Evolutionary conservation across 37 sponge, comb jelly and placozoan species (phyloP), one percentile per base, ranked within the genome.

Genomic region (Eunapius fragilis): DNA sequence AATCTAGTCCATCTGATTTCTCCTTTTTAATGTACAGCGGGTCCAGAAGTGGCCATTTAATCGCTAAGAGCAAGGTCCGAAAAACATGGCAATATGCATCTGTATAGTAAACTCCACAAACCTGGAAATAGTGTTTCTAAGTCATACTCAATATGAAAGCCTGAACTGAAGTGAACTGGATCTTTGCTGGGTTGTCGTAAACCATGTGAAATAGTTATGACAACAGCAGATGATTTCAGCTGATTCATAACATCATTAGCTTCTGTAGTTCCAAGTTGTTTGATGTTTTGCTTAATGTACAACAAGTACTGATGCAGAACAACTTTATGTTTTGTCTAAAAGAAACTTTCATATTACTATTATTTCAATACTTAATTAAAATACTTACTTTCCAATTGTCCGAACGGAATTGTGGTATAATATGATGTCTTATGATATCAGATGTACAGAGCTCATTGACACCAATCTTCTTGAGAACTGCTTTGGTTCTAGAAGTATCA

Each of bases 361-460:
- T n/a, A n/a, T n/a, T n/a, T n/a, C n/a, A n/a, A 31, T 17, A 11
- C 33, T 35, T 34, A 30, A 75, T 25, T 50, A 3, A 76, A 50
- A 0, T 68, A 72, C 67, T 32, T 70, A 88, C 90, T 80, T 84
- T 71, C 72, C 78, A 77, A 12, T 74, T 27, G 26, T 71, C 80
- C 2, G n/a, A 27, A 4, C 31, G 72, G 71, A 91, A 83, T 26
- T 37, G 77, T 28, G 92, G 92, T 25, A 91, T 45, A 26, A 91
- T 91, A 76, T 91, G 92, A 27, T 84, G 83, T 2, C 76, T 48
- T 31, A 91, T 87, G 74, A 91, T 45, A 7, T 91, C 88, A 13
- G 49, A 9, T 71, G 80, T 70, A 47, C 71, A 49, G 25, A 91
- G 75, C 7, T 87, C 75, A 77, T 68, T 91, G 67, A 91, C 92